Base-by-base conservation (phyloP, 2,888 invertebrate genomes). In the Onthophagus sagittarius region DNA sequence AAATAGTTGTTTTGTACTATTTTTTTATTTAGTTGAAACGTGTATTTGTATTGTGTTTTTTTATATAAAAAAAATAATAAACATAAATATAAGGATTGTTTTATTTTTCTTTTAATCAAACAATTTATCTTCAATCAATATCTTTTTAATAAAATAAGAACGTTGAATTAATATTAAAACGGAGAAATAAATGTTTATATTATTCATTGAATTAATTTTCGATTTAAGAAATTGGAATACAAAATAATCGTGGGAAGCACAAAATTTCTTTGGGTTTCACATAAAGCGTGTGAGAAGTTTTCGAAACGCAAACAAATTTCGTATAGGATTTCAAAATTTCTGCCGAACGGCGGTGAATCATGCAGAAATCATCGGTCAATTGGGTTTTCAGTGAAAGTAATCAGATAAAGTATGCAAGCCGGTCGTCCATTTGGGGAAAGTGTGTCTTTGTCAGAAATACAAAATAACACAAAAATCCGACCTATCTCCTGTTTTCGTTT, bases 21-120 rank as follows among this genome's bases (percentile, higher is more conserved):
- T 64, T 64, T 67, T 67, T 31, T 31, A 15, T 67, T 67, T 67
- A 67, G 31, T 31, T 23, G 23, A 67, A n/a, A 67, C n/a, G n/a
- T 23, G 11, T 67, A 31, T 23, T 15, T 53, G 39, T 53, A 53
- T 9, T 53, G 39, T 53, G 7, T 53, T 53, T 53, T n/a, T 53
- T 53, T 53, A 53, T 53, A 53, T 53, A 53, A 53, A 53, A 23
- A 23, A 53, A 33, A 33, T 33, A 33, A 53, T 53, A 53, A 53
- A 7, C 7, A 7, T 53, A 53, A 53, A 53, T 53, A 7, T 53
- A 53, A 53, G 5, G 39, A 1, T 7, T 53, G 39, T 53, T 53
- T 53, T 53, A 53, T 53, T 53, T 53, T 53, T 53, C 7, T 53
- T 53, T 53, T 53, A 53, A 23, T 23, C n/a, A 23, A 23, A 23